phyloP scores from a whole-genome alignment of 2,797 vertebrate genomes.

The Manis crassicaudata region DNA sequence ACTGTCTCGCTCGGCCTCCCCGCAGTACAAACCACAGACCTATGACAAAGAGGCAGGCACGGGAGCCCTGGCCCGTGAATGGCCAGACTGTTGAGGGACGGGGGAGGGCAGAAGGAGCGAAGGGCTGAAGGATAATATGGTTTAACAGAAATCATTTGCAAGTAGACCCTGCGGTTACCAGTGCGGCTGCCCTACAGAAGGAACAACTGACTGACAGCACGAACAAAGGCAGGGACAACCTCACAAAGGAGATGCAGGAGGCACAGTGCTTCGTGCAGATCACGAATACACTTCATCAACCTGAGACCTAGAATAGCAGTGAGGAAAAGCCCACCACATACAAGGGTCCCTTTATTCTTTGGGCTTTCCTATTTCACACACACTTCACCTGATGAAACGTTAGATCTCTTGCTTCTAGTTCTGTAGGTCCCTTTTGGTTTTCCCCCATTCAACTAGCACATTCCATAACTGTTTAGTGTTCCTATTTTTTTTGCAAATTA shows the following conservation, averaged over 20 bases:
- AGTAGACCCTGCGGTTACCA: slow-evolving; percentile 47
- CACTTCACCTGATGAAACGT: slow-evolving; percentile 78
- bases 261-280: rapidly evolving
- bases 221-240: slow-evolving; percentile 23
- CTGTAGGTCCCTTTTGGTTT: slow-evolving; percentile 72
- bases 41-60: slow-evolving; percentile 14
- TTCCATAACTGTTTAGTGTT: slow-evolving; percentile 48
- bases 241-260: slow-evolving; percentile 57
- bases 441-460: slow-evolving; percentile 49
- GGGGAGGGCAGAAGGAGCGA: background rate
- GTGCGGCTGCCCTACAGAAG: slow-evolving; percentile 29
- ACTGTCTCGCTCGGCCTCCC: background rate
- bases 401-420: slow-evolving; percentile 48
- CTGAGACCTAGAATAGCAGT: slow-evolving; percentile 76
- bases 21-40: slow-evolving; percentile 48
- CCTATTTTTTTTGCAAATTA: slow-evolving; percentile 70
- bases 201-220: slow-evolving; percentile 23
- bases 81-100: slow-evolving; percentile 59
- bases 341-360: slow-evolving; percentile 71
- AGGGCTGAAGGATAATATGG: slow-evolving; percentile 22
- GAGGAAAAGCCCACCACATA: slow-evolving; percentile 79
- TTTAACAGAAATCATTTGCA: slow-evolving; percentile 74
- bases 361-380: slow-evolving; percentile 56
- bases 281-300: slow-evolving; percentile 80
- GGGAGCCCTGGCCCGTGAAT: background rate